These are phyloP conservation scores for Rhegmatorhina hoffmannsi DNA, from an alignment of 2,113 vertebrate species.

Conservation along the genomic window DNA sequence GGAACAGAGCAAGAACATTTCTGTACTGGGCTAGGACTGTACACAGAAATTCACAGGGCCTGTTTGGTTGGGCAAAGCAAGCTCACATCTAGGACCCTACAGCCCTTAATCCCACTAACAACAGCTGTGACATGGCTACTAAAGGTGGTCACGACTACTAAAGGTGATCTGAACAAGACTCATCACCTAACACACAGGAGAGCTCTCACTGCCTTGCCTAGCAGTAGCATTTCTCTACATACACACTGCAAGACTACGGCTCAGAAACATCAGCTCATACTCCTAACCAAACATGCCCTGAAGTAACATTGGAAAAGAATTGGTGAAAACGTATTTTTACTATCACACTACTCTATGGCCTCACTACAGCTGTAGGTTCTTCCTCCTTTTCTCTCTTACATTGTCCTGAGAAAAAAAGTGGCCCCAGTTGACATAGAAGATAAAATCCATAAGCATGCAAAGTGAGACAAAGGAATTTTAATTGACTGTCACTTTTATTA, in stretches of 20 bases:
- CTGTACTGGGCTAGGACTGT: background rate
- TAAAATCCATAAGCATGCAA: background rate
- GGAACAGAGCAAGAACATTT: background rate
- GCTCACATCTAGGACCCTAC: background rate
- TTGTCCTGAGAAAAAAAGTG: background rate
- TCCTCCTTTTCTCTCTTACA: background rate
- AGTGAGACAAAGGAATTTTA: background rate
- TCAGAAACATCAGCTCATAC: background rate
- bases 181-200: background rate
- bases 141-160: background rate
- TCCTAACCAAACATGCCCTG: background rate
- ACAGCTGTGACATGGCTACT: background rate
- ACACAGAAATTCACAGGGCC: background rate
- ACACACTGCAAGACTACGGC: background rate
- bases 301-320: background rate
- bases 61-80: background rate
- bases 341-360: background rate
- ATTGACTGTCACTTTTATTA: conserved; percentile 10
- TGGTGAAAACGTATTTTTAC: background rate
- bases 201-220: background rate
- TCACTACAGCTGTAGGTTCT: background rate
- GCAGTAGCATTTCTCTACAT: background rate
- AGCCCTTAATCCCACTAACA: background rate
- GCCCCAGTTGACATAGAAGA: background rate
- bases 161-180: background rate